Conservation (phyloP, 2,113 vertebrate genomes). For the Platichthys stellatus region DNA sequence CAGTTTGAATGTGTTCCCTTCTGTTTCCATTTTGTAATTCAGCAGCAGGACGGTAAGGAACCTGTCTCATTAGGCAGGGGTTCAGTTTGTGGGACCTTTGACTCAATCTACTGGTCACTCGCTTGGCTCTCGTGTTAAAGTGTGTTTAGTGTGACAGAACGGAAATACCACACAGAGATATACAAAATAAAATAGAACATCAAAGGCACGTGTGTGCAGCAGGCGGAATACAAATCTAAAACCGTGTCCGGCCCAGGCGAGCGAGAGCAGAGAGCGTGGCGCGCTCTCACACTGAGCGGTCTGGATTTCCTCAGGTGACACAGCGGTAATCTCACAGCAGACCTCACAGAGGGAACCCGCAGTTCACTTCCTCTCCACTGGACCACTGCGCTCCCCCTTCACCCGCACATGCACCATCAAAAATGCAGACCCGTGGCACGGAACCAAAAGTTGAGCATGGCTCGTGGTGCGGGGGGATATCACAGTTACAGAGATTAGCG, state of each 20-base stretch:
- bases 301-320: constrained; percentile 54
- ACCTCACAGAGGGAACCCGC: constrained; percentile 49
- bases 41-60: constrained; percentile 30
- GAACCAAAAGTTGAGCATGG: constrained; percentile 50
- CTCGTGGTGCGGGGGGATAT: constrained; percentile 22
- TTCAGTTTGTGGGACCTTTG: constrained; percentile 22
- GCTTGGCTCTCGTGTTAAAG: constrained; percentile 17
- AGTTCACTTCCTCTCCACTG: constrained; percentile 21
- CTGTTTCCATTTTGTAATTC: constrained; percentile 47
- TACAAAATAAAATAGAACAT: constrained; percentile 21
- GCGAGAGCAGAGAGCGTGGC: constrained; percentile 15
- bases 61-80: constrained; percentile 14
- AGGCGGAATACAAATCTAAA: constrained; percentile 29
- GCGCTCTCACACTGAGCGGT: constrained; percentile 25
- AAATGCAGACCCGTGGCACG: constrained; percentile 50
- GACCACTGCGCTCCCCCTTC: constrained; percentile 11
- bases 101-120: constrained; percentile 70
- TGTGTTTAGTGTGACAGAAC: neutral
- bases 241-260: constrained; percentile 34
- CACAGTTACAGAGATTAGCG: neutral
- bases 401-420: constrained; percentile 55
- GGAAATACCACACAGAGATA: neutral
- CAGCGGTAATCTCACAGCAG: constrained; percentile 44
- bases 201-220: constrained; percentile 7
- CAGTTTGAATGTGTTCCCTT: constrained; percentile 41